Percentiles rank a stretch among this genome's conserved stretches.
Conservation (phyloP, 64 coral and sea anemone genomes). For the Stichodactyla mertensii region DNA sequence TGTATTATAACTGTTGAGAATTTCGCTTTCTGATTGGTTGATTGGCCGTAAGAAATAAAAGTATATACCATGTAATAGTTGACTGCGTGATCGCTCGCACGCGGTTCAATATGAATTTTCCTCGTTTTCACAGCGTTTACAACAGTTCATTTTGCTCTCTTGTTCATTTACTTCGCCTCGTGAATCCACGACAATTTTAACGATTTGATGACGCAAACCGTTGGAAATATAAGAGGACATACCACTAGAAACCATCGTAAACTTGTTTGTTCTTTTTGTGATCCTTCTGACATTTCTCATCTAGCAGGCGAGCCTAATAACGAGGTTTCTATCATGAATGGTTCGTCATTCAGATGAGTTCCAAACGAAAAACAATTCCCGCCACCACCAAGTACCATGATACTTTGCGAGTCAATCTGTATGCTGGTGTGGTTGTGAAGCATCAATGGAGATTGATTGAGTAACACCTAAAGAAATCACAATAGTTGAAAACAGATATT, state of each 20-base stretch:
- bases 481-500: background rate
- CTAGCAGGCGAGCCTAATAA: background rate
- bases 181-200: background rate
- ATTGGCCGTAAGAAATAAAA: no score
- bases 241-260: background rate
- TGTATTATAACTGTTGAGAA: no score
- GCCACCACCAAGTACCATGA: conserved; percentile 77
- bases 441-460: conserved; percentile 30
- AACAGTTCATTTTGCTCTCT: no score
- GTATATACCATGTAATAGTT: no score
- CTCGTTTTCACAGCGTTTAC: no score
- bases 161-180: no score
- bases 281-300: background rate
- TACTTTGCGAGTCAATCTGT: conserved; percentile 39
- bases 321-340: conserved; percentile 25
- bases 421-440: conserved; percentile 89
- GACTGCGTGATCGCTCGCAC: no score
- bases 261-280: background rate
- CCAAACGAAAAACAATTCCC: conserved; percentile 96
- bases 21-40: no score
- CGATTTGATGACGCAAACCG: background rate
- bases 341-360: conserved; percentile 67
- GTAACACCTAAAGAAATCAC: background rate
- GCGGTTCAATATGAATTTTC: no score
- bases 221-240: no score